These are phyloP conservation scores for Alectura lathami DNA, from an alignment of 2,113 vertebrate species.

Conservation along the genomic window DNA sequence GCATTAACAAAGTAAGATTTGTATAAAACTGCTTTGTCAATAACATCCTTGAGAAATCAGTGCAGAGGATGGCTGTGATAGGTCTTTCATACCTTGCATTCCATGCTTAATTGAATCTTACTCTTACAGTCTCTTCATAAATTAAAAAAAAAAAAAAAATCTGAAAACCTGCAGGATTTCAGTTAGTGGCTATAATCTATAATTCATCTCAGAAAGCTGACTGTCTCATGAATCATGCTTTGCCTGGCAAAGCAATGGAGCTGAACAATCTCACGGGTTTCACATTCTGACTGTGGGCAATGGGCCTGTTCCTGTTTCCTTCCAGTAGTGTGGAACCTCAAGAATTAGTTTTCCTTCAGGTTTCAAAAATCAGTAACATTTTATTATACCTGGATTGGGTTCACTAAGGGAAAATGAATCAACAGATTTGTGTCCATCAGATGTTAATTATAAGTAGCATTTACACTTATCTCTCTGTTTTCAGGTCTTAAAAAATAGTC, in stretches of 20 bases:
- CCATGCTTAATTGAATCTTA: not conserved
- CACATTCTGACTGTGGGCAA: not conserved
- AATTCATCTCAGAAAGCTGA: not conserved
- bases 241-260: not conserved
- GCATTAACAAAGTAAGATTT: not conserved
- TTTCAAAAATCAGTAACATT: not conserved
- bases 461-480: not conserved
- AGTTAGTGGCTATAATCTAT: not conserved
- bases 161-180: not conserved
- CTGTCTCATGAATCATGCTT: not conserved
- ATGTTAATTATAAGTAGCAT: constrained; percentile 18
- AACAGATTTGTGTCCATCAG: not conserved
- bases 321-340: not conserved
- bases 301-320: not conserved
- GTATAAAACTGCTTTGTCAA: not conserved
- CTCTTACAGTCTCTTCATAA: not conserved
- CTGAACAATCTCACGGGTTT: not conserved
- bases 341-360: not conserved
- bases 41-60: not conserved
- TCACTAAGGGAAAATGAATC: not conserved
- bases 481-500: constrained; percentile 42
- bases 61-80: not conserved
- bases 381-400: not conserved
- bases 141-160: not conserved
- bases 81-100: not conserved